Base-by-base conservation (phyloP, 2,888 invertebrate genomes). In the Baronia brevicornis region DNA sequence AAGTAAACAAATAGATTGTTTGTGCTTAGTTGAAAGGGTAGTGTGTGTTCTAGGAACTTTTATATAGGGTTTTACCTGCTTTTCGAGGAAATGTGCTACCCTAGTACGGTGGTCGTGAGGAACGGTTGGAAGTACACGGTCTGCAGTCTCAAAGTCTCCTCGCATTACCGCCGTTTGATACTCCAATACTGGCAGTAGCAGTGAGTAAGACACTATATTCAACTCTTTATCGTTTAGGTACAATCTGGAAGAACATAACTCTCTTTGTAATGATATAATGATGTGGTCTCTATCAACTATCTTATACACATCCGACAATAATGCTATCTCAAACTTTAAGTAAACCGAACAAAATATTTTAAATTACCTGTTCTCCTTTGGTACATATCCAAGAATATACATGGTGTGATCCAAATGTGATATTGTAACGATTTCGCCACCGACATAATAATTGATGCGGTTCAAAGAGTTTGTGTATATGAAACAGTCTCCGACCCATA, bases 151-250 rank as follows among this genome's bases (percentile, higher is more conserved):
- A 66, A 98, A 98, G 77, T 98, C 98, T 38, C 93, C 88, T 42
- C 98, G 87, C 98, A 99, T 99, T 12, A 99, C 98, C n/a, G 98
- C 99, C 6, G 99, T 99, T 84, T 99, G 99, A 71, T 99, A 99
- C 77, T 99, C 98, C 32, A 99, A 87, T 5, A 98, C 98, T 1
- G 98, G 96, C 23, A 98, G 84, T 38, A 98, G 88, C 31, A 99
- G 84, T 11, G 97, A 96, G 74, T 96, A 99, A 42, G 97, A 97
- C 25, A 96, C 94, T 2, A 98, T 93, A 56, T 96, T 97, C 40
- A 99, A 84, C 80, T 99, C 98, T 64, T 99, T 99, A 78, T 99
- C 99, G 44, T 97, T 96, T 27, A 99, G 85, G 75, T 98, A 99
- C 23, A 99, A 84, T 44, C 97, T 87, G 54, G 8, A 51, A 46